These are phyloP conservation scores for Carcinoscorpius rotundicauda DNA, from an alignment of 1,140 invertebrate species.

Conservation along the genomic window DNA sequence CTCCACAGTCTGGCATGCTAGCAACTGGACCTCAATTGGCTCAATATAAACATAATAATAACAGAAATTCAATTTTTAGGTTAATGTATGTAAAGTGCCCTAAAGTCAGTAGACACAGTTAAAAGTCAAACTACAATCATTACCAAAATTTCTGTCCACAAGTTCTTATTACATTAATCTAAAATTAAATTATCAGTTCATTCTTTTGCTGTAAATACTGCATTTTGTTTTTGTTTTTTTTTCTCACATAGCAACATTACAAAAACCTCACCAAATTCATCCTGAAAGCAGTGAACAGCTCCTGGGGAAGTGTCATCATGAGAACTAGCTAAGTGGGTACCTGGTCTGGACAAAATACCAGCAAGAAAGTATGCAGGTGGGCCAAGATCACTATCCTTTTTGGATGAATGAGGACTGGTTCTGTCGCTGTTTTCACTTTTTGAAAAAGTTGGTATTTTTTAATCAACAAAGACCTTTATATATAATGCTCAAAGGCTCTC, in stretches of 20 bases:
- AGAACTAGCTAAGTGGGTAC: constrained; percentile 59
- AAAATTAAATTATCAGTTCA: too few species aligned
- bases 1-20: too few species aligned
- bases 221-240: constrained; percentile 5
- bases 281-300: constrained; percentile 67
- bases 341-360: constrained; percentile 28
- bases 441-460: constrained; percentile 3
- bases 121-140: too few species aligned
- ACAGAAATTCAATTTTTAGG: too few species aligned
- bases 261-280: constrained; percentile 33
- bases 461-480: background rate
- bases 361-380: constrained; percentile 23
- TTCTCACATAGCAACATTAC: constrained; percentile 12
- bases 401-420: constrained; percentile 18
- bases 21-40: too few species aligned
- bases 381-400: constrained; percentile 16
- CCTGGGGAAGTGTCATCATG: constrained; percentile 79
- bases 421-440: constrained; percentile 17
- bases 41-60: too few species aligned
- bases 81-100: too few species aligned
- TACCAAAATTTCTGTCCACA: too few species aligned
- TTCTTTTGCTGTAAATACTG: too few species aligned
- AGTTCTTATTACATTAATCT: too few species aligned
- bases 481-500: constrained; percentile 2
- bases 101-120: too few species aligned